Evolutionary conservation across 2,797 vertebrate genomes (phyloP), one percentile per base, ranked within the genome.

Genomic region (Chelon auratus): DNA sequence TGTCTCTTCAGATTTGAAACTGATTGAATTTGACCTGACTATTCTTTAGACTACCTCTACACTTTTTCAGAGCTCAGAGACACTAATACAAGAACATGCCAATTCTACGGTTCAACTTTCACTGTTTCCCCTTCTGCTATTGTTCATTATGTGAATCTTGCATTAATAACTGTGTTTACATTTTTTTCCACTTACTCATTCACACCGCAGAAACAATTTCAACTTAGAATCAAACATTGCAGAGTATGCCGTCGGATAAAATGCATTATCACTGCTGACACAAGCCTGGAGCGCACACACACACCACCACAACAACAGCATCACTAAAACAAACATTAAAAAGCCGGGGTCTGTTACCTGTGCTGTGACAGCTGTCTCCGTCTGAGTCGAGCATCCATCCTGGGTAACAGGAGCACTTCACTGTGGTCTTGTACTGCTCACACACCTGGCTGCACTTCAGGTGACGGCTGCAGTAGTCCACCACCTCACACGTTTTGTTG

Each of bases 381-480:
- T 99, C 97, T 9, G 90, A 85, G 71, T 94, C 95, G 13, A 99
- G 95, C 26, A 86, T 94, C 98, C 98, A 99, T 51, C 98, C 98
- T 3, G 97, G 95, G 0, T 99, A 99, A 86, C 98, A 99, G 0
- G 97, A 99, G 68, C 98, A 99, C 84, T 99, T 99, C 79, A 99
- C 97, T 0, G 91, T 94, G 80, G 96, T 96, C 90, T 99, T 99
- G 82, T 96, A 95, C 86, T 99, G 98, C 78, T 99, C 97, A 75
- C 98, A 99, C 78, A 97, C 95, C 94, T 99, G 98, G 83, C 96
- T 98, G 79, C 98, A 99, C 87, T 94, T 97, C 0, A 97, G 93
- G 87, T 99, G 98, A 62, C 81, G 95, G 83, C 90, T 94, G 82
- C 98, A 99, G 80, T 97, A 98, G 95, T 99, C 97, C 86, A 98